These are phyloP conservation scores for Enteromius argenteus DNA, from an alignment of 2,797 vertebrate genomes.

Conservation along the genomic window DNA sequence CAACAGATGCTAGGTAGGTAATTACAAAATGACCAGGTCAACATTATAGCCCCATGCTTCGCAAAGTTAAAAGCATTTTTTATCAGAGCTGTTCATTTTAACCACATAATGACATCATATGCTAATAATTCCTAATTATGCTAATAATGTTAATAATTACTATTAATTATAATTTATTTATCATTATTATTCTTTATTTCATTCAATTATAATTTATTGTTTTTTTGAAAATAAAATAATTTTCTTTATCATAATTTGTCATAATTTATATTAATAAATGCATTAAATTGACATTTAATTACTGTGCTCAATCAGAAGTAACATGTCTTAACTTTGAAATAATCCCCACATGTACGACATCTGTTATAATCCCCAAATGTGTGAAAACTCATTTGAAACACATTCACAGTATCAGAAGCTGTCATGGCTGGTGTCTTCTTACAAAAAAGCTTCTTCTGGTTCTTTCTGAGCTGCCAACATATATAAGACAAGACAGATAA, in stretches of 20 bases:
- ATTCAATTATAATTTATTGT: too few relatives aligned
- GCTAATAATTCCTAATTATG: too few relatives aligned
- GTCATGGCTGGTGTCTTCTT: neutral
- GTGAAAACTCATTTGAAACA: slow-evolving; percentile 29
- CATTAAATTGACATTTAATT: neutral
- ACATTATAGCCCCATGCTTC: neutral
- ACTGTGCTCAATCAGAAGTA: neutral
- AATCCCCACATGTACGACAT: slow-evolving; percentile 20
- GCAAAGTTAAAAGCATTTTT: neutral
- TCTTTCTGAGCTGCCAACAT: neutral
- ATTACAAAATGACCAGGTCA: neutral
- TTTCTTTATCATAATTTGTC: too few relatives aligned
- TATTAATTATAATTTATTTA: neutral
- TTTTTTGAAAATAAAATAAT: too few relatives aligned
- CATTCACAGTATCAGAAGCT: slow-evolving; percentile 10
- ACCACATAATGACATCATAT: neutral
- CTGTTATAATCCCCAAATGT: slow-evolving; percentile 26
- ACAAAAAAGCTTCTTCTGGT: neutral
- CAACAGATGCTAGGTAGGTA: slow-evolving; percentile 17
- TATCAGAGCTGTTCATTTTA: neutral
- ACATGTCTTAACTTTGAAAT: neutral
- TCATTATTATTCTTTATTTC: too few relatives aligned
- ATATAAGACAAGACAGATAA: slow-evolving; percentile 15
- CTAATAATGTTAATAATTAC: too few relatives aligned
- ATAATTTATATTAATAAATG: neutral